A percentile compares a stretch with the other conserved stretches of the same genome.
Conservation (phyloP, 1,140 invertebrate genomes). For the Danaus plexippus region DNA sequence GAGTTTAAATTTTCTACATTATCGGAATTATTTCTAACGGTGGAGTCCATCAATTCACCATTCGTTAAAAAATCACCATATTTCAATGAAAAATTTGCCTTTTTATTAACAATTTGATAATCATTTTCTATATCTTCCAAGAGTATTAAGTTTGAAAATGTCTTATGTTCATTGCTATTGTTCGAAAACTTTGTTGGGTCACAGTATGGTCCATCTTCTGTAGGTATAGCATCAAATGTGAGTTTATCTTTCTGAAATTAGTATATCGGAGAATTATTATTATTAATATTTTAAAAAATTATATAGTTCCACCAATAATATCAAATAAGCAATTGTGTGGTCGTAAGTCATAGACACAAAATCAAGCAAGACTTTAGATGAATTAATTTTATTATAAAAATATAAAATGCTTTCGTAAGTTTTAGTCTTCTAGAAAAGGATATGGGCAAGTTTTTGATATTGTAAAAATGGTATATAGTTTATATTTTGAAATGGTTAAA, state of each 20-base stretch:
- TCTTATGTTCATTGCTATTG: conserved; percentile 23
- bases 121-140: conserved; percentile 57
- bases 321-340: too few relatives aligned
- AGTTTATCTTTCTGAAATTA: conserved; percentile 59
- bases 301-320: neutral
- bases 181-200: conserved; percentile 29
- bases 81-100: conserved; percentile 49
- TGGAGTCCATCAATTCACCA: conserved; percentile 31
- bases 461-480: too few relatives aligned
- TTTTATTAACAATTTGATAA: conserved; percentile 38
- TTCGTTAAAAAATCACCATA: conserved; percentile 61
- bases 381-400: too few relatives aligned
- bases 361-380: too few relatives aligned
- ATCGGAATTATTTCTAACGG: conserved; percentile 16
- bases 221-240: conserved; percentile 53
- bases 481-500: too few relatives aligned
- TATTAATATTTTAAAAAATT: neutral
- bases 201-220: conserved; percentile 58
- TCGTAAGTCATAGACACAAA: too few relatives aligned
- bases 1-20: conserved; percentile 9
- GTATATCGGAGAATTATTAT: conserved; percentile 6
- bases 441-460: too few relatives aligned
- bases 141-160: conserved; percentile 27
- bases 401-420: too few relatives aligned
- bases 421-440: too few relatives aligned